Conservation (phyloP, 2,888 invertebrate genomes). For the Clistopyga incitator region DNA sequence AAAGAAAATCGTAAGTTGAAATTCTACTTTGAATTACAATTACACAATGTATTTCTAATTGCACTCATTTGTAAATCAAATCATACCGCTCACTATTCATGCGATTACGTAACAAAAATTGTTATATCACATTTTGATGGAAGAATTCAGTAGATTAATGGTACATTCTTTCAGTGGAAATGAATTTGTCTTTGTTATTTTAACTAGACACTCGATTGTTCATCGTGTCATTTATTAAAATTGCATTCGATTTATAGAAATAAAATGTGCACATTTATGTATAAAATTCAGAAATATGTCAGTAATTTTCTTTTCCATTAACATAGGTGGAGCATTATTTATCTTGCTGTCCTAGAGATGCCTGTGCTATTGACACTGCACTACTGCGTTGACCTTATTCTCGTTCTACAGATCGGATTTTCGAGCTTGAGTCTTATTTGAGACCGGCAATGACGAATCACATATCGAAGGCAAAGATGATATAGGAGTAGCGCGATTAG, state of each 20-base stretch:
- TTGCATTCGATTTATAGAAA: background rate
- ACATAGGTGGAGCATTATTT: background rate
- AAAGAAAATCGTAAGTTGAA: too few species aligned
- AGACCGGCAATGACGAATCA: conserved; percentile 19
- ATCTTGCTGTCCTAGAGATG: background rate
- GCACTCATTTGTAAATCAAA: too few species aligned
- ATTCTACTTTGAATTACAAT: too few species aligned
- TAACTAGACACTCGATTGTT: background rate
- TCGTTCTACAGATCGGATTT: conserved; percentile 41
- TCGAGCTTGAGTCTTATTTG: conserved; percentile 42
- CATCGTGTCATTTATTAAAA: background rate
- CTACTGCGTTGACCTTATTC: conserved; percentile 46
- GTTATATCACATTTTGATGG: too few species aligned
- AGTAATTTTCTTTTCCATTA: background rate
- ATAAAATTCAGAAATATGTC: background rate
- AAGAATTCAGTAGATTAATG: too few species aligned
- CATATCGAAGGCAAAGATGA: conserved; percentile 1
- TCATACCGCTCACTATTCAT: too few species aligned
- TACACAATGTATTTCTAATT: too few species aligned
- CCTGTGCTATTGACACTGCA: background rate
- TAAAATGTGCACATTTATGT: background rate
- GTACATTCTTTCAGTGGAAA: too few species aligned
- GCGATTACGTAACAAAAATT: too few species aligned
- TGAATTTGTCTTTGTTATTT: too few species aligned
- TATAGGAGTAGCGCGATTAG: background rate